Evolutionary conservation across 2,113 vertebrate species (phyloP).

Genomic region (Labeo catla): DNA sequence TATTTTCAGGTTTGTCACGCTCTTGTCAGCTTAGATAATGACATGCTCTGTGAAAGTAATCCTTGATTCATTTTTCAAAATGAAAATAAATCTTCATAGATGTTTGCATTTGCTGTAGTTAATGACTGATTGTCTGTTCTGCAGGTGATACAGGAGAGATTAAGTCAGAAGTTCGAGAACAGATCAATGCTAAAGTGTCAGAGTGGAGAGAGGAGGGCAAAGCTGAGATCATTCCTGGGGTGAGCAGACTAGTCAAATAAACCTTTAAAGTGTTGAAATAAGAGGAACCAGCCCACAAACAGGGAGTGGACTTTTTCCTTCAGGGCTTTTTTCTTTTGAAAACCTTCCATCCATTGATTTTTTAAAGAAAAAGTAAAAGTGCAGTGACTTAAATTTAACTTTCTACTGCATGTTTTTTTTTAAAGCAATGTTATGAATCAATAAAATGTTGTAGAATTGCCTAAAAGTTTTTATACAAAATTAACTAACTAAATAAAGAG

Average conservation of each 20-base stretch:
- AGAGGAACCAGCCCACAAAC: neutral
- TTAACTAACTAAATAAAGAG: too few relatives aligned
- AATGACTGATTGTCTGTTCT: neutral
- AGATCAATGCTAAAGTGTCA: slow-evolving; percentile 93
- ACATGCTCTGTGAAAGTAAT: neutral
- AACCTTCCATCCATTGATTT: neutral
- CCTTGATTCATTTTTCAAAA: neutral
- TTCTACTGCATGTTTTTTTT: neutral
- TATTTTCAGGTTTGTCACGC: slow-evolving; percentile 82
- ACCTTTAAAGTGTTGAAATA: neutral
- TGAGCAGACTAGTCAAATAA: slow-evolving; percentile 57
- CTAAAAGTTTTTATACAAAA: too few relatives aligned
- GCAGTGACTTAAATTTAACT: neutral
- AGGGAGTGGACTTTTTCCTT: neutral
- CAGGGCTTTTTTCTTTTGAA: neutral
- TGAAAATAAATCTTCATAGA: neutral
- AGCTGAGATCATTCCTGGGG: slow-evolving; percentile 91
- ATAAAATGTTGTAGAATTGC: too few relatives aligned
- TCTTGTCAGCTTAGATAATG: neutral
- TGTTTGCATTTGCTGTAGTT: neutral
- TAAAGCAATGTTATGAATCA: neutral
- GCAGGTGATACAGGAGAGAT: slow-evolving; percentile 92
- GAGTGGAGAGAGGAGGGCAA: slow-evolving; percentile 95
- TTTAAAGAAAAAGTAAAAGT: neutral
- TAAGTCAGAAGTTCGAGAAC: slow-evolving; percentile 91